Evolutionary conservation across 2,113 vertebrate genomes (phyloP).

Genomic region (Piprites chloris): DNA sequence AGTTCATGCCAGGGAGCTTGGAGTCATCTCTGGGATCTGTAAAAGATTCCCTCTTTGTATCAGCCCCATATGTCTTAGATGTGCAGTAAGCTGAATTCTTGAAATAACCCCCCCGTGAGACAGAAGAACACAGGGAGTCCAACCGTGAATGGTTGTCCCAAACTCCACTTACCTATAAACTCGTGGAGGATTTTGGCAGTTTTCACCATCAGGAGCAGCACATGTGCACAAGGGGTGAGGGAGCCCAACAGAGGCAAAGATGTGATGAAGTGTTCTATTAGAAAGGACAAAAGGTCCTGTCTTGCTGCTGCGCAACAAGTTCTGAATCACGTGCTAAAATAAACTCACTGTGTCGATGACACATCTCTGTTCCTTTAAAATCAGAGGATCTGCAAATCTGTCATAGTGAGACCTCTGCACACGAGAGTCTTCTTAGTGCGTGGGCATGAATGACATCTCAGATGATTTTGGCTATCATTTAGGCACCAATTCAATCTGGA

Average conservation of each 20-base stretch:
- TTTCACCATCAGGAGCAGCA: not conserved
- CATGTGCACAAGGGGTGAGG: not conserved
- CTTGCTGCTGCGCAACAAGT: not conserved
- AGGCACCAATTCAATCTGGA: not conserved
- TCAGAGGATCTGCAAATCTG: not conserved
- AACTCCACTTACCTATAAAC: not conserved
- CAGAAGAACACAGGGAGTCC: not conserved
- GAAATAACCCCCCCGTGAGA: not conserved
- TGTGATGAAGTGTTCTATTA: not conserved
- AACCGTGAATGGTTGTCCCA: fast-evolving
- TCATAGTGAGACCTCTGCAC: not conserved
- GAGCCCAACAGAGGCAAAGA: not conserved
- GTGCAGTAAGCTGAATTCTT: not conserved
- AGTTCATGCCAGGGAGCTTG: not conserved
- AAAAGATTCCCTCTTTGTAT: not conserved
- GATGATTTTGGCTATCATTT: not conserved
- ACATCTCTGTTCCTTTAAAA: not conserved
- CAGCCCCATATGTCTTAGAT: not conserved
- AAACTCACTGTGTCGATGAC: not conserved
- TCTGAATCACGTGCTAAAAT: not conserved
- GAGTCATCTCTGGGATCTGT: not conserved
- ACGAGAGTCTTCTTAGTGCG: not conserved
- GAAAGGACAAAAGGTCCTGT: not conserved
- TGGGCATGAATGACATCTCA: not conserved
- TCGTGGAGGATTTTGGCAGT: not conserved